Conservation (phyloP, 2,113 vertebrate species). For the human (Homo sapiens) region GRCh38 chr22:17143501-17144000, state of each 20-base stretch:
- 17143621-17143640: not conserved
- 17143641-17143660: not conserved
- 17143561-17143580: not conserved
- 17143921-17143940: not conserved
- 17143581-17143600: not conserved
- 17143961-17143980: not conserved
- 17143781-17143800: not conserved
- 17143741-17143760: not conserved
- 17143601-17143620: not conserved
- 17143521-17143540: not conserved
- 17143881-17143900: not conserved
- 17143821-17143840: not conserved
- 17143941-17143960: too few species aligned
- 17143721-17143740: not conserved
- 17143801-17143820: not conserved
- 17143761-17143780: not conserved
- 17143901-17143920: not conserved
- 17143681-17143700: not conserved
- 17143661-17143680: not conserved
- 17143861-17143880: not conserved
- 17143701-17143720: not conserved
- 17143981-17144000: not conserved
- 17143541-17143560: not conserved
- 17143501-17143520: accelerated
- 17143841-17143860: not conserved